These are phyloP conservation scores for Ichneumoninae sp. DNA, from an alignment of 2,888 invertebrate genomes.

Conservation along the genomic window DNA sequence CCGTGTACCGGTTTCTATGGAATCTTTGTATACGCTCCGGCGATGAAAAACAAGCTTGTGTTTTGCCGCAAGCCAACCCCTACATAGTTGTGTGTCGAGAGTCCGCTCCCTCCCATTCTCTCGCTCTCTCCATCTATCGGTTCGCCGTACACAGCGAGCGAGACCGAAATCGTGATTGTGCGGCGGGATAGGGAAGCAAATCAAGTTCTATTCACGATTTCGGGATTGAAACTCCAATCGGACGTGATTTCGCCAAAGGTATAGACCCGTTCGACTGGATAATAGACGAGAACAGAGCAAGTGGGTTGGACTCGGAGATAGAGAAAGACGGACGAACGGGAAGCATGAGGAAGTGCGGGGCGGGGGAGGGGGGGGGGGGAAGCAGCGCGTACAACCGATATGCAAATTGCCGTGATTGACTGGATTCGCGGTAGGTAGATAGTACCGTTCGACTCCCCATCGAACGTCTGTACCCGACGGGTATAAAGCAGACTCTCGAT, in stretches of 20 bases:
- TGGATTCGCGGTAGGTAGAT: constrained; percentile 72
- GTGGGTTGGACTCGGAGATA: constrained; percentile 49
- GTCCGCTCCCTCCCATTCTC: neutral
- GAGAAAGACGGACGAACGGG: constrained; percentile 34
- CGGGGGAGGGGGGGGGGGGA: neutral
- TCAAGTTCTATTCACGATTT: constrained; percentile 81
- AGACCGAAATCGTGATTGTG: constrained; percentile 48
- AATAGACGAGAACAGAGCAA: constrained; percentile 70
- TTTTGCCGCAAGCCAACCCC: constrained; percentile 7
- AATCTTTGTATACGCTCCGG: neutral
- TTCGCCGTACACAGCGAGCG: constrained; percentile 26
- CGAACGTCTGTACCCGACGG: constrained; percentile 49
- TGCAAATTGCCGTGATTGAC: constrained; percentile 79
- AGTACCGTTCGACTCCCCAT: constrained; percentile 53
- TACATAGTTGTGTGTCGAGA: constrained; percentile 21
- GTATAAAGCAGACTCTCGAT: constrained; percentile 46
- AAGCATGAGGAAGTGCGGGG: constrained; percentile 12
- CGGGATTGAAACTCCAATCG: constrained; percentile 78
- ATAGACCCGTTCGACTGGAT: constrained; percentile 70
- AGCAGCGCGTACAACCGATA: constrained; percentile 69
- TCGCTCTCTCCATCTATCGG: neutral
- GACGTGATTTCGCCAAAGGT: constrained; percentile 79
- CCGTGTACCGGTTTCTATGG: neutral
- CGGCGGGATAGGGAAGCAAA: constrained; percentile 72
- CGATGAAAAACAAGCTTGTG: constrained; percentile 11